Evolutionary conservation across 2,888 invertebrate genomes (phyloP), one percentile per base, ranked within the genome.

Genomic region (Venustoraphidia nigricollis): DNA sequence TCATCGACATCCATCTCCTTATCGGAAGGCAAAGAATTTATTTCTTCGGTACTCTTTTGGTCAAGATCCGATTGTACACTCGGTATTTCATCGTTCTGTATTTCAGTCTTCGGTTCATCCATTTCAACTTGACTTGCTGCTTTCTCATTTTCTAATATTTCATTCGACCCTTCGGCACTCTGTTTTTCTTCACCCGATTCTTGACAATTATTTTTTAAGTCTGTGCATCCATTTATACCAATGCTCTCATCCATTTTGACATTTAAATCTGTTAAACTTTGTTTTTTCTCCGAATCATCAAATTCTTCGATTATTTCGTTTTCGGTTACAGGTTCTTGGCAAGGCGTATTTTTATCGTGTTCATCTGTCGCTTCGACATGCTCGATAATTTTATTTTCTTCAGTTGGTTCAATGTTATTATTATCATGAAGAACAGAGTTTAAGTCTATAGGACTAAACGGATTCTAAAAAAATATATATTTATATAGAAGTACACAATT

Each of bases 121-220:
- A 62, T 51, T 45, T 66, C 66, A 41, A 73, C 66, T 54, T 61
- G 64, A 27, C 70, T 66, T 41, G 68, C 67, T 60, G 67, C 65
- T 13, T 58, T 56, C 48, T 61, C 62, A 47, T 60, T 61, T 46
- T 58, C 57, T 49, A 59, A 58, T 49, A 61, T 62, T 50, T 66
- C 66, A 48, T 66, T 62, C 60, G 61, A 67, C n/a, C 65, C 48
- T n/a, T 71, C 55, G 53, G 66, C 62, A 45, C 72, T 27, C 27
- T 27, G 27, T 27, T 27, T 27, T 27, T 27, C 27, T 27, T 27
- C 27, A 6, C 27, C 27, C 3, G 27, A 3, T 27, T 27, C 27
- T 27, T 27, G 27, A 6, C 3, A 27, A 6, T 27, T 27, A 27
- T 27, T 27, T 27, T 27, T 27, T 27, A 27, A 27, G 27, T 27